These are phyloP conservation scores for Ptilonorhynchus violaceus DNA, from an alignment of 2,113 vertebrate genomes.

Conservation along the genomic window DNA sequence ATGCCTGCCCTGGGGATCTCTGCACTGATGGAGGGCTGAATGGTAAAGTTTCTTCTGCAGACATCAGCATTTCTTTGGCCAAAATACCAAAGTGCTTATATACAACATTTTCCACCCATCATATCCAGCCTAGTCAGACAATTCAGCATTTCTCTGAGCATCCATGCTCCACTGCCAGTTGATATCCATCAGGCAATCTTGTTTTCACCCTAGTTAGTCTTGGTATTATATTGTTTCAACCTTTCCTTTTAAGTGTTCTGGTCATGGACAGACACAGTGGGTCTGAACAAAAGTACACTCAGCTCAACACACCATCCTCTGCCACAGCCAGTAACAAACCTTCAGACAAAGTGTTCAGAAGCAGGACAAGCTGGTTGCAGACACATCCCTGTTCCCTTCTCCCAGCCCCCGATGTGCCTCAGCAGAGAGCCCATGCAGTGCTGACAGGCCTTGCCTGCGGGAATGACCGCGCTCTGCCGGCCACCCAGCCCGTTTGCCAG, in stretches of 20 bases:
- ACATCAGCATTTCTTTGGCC: not conserved
- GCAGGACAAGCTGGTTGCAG: not conserved
- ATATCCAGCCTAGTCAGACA: not conserved
- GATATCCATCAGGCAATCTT: not conserved
- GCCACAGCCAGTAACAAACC: not conserved
- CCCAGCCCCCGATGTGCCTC: not conserved
- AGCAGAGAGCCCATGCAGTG: not conserved
- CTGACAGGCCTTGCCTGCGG: not conserved
- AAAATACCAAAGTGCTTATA: not conserved
- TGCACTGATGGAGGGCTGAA: not conserved
- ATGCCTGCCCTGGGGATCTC: not conserved
- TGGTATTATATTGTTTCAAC: not conserved
- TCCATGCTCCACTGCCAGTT: not conserved
- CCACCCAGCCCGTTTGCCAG: not conserved
- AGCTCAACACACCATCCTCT: not conserved
- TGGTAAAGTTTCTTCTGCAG: not conserved
- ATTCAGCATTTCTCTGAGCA: not conserved
- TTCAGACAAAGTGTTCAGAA: not conserved
- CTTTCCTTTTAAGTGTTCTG: not conserved
- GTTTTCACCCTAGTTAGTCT: not conserved
- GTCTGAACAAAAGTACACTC: not conserved
- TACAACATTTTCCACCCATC: not conserved
- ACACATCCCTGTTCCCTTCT: not conserved
- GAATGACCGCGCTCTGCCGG: rapidly evolving
- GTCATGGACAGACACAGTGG: not conserved